Percentiles rank a stretch among this genome's conserved stretches.
phyloP scores from a whole-genome alignment of 2,113 vertebrate genomes.

The Oenanthe melanoleuca region DNA sequence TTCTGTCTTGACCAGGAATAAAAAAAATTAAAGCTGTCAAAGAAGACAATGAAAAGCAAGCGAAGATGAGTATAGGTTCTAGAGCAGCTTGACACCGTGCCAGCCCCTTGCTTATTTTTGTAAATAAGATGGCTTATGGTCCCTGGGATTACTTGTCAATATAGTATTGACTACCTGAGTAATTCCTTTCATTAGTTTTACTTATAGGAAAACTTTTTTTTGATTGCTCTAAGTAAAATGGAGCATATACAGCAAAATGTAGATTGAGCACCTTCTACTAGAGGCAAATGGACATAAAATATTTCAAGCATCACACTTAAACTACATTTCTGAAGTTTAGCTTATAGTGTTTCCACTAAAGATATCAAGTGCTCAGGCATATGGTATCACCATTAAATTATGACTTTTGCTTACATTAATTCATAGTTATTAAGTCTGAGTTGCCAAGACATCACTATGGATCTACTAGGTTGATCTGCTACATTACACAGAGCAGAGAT shows the following conservation, averaged over 20 bases:
- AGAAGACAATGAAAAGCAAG: not conserved
- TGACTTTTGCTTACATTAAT: not conserved
- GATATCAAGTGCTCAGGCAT: not conserved
- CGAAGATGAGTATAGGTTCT: fast-evolving
- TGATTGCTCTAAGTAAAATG: not conserved
- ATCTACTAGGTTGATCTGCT: not conserved
- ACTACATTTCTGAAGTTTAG: not conserved
- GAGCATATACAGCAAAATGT: not conserved
- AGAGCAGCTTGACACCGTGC: fast-evolving
- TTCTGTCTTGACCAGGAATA: not conserved
- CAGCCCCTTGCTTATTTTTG: not conserved
- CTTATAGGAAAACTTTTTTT: not conserved
- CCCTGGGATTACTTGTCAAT: not conserved
- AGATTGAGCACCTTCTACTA: not conserved
- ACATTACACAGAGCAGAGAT: not conserved
- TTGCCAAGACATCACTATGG: not conserved
- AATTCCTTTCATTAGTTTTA: not conserved
- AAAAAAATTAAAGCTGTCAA: not conserved
- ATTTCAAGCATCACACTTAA: not conserved
- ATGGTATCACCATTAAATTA: not conserved
- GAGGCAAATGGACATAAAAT: not conserved
- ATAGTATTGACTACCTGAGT: not conserved
- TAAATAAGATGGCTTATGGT: not conserved
- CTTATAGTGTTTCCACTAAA: not conserved
- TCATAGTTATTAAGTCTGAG: not conserved